Conservation (phyloP, 2,888 invertebrate genomes). For the Epistrophe eligans region DNA sequence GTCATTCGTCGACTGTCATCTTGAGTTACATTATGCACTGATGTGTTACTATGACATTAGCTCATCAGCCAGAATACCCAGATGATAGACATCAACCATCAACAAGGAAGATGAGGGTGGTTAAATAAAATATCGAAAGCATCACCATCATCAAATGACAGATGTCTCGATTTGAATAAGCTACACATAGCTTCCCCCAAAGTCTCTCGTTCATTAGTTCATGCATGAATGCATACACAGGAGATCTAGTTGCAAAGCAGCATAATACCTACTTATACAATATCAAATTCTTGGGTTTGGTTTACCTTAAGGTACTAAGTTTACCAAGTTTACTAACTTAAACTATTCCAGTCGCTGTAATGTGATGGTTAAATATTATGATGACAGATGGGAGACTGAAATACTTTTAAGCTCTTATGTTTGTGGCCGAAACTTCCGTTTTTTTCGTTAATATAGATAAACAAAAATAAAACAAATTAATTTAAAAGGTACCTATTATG, state of each 20-base stretch:
- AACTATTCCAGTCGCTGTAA: neutral
- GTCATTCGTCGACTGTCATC: slow-evolving; percentile 31
- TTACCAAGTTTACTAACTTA: neutral
- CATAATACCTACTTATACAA: neutral
- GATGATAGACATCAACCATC: slow-evolving; percentile 50
- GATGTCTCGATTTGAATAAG: slow-evolving; percentile 56
- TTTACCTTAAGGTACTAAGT: slow-evolving; percentile 18
- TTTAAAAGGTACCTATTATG: too few species aligned
- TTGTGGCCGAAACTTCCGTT: too few species aligned
- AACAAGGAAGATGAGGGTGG: slow-evolving; percentile 53
- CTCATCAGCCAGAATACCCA: slow-evolving; percentile 67
- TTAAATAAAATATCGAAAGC: slow-evolving; percentile 24
- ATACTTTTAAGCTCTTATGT: neutral
- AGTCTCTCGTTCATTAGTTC: slow-evolving; percentile 12
- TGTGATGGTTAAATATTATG: neutral
- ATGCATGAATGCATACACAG: slow-evolving; percentile 46
- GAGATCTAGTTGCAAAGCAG: slow-evolving; percentile 57
- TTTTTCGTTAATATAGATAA: neutral
- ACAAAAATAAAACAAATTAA: neutral
- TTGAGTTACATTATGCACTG: slow-evolving; percentile 64
- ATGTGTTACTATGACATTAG: slow-evolving; percentile 66
- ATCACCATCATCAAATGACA: slow-evolving; percentile 56
- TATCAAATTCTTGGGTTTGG: slow-evolving; percentile 34
- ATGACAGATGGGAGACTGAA: slow-evolving; percentile 17
- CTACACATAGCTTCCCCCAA: slow-evolving; percentile 18